Evolutionary conservation across 2,797 vertebrate species (phyloP).

Genomic region (Anas capensis): DNA sequence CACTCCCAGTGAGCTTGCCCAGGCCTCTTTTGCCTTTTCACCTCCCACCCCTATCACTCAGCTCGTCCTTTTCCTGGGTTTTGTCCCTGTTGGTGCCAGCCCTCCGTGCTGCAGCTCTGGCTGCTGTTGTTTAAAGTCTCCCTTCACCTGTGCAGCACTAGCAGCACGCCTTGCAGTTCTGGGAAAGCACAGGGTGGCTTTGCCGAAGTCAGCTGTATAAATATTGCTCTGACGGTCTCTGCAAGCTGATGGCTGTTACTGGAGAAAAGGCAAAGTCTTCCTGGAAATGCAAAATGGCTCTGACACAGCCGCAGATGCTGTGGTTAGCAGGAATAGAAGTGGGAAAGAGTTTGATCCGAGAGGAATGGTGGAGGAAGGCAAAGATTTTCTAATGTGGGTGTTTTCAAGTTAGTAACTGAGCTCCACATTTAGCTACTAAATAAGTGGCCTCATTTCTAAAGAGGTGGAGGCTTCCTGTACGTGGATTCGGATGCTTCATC

Average conservation of each 20-base stretch:
- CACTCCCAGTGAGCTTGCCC: not conserved
- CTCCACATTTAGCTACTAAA: slow-evolving; percentile 65
- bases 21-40: not conserved
- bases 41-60: not conserved
- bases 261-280: slow-evolving; percentile 58
- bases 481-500: not conserved
- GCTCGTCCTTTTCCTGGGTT: not conserved
- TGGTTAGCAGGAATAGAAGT: slow-evolving; percentile 71
- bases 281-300: slow-evolving; percentile 58
- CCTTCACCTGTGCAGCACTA: slow-evolving; percentile 21
- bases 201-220: slow-evolving; percentile 61
- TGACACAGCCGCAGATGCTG: slow-evolving; percentile 70
- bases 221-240: not conserved
- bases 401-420: slow-evolving; percentile 59
- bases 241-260: slow-evolving; percentile 45
- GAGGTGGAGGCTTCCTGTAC: slow-evolving; percentile 57
- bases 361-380: slow-evolving; percentile 50
- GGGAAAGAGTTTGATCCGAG: slow-evolving; percentile 60
- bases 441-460: slow-evolving; percentile 54
- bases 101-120: not conserved
- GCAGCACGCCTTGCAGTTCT: not conserved
- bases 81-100: not conserved
- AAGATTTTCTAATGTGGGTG: slow-evolving; percentile 62
- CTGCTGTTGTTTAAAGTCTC: not conserved
- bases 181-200: slow-evolving; percentile 58